A percentile compares a stretch with the other conserved stretches of the same genome.
Conservation (phyloP, 2,797 vertebrate species). For the Chaunax sp. region DNA sequence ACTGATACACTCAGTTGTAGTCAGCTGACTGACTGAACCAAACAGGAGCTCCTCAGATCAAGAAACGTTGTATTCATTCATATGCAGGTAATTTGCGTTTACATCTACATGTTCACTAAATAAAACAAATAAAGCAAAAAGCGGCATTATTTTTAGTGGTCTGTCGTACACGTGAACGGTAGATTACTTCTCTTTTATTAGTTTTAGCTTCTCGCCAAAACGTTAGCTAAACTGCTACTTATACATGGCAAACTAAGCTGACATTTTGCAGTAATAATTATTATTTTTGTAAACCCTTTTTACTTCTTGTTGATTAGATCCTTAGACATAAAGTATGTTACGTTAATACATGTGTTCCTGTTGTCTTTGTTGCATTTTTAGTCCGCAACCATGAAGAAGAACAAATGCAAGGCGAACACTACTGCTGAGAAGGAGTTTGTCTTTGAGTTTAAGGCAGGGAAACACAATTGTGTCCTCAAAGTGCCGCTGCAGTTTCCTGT, state of each 20-base stretch:
- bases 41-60: slow-evolving; percentile 2
- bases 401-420: slow-evolving; percentile 79
- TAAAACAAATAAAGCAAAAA: neutral
- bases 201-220: neutral
- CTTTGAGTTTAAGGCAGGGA: slow-evolving; percentile 89
- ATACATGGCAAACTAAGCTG: too few species aligned
- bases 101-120: neutral
- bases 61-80: slow-evolving; percentile 27
- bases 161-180: neutral
- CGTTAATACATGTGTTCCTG: neutral
- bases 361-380: slow-evolving; percentile 2
- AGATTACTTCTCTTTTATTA: neutral
- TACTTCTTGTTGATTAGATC: too few species aligned
- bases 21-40: slow-evolving; percentile 73
- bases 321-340: neutral
- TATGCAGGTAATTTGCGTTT: slow-evolving; percentile 34
- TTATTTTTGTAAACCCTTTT: too few species aligned
- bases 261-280: too few species aligned
- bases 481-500: slow-evolving; percentile 92
- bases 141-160: neutral
- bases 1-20: neutral
- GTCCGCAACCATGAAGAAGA: slow-evolving; percentile 87
- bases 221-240: neutral
- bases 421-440: slow-evolving; percentile 89
- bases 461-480: slow-evolving; percentile 85